Conservation (phyloP, 53 echinoderm and acorn worm genomes). For the Glandiceps talaboti region DNA sequence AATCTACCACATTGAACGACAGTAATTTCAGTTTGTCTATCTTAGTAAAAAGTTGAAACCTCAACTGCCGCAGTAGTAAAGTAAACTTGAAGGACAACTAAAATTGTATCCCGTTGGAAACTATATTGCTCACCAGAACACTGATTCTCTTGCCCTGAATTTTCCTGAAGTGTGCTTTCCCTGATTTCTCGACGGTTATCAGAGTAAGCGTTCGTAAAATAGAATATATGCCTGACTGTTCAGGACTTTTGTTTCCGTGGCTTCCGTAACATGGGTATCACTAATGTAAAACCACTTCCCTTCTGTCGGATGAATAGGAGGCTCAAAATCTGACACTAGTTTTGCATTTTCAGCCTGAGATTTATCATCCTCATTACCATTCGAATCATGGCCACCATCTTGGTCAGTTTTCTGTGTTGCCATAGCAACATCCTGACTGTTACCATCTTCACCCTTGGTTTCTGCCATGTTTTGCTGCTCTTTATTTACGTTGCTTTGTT, state of each 20-base stretch:
- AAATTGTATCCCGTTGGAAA: no score
- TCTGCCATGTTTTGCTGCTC: not conserved
- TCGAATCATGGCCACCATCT: not conserved
- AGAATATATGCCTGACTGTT: conserved; percentile 87
- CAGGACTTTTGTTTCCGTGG: conserved; percentile 65
- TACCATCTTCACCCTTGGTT: not conserved
- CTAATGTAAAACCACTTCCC: conserved; percentile 97
- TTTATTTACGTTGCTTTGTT: conserved; percentile 9
- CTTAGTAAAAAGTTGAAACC: no score
- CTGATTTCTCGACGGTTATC: no score
- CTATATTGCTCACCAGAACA: no score
- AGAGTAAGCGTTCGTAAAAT: conserved; percentile 84
- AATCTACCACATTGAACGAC: no score
- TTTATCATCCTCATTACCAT: not conserved
- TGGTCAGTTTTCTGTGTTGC: not conserved
- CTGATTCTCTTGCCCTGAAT: no score
- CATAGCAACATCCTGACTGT: conserved; percentile 7
- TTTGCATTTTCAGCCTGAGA: conserved; percentile 15
- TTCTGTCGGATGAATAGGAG: conserved; percentile 32
- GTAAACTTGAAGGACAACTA: no score
- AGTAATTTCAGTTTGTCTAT: no score
- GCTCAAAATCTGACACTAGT: conserved; percentile 20
- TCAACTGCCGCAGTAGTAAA: no score
- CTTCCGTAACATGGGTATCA: conserved; percentile 88
- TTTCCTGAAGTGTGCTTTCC: no score